Evolutionary conservation across 2,113 vertebrate species (phyloP).

Genomic region (Oceanodroma tethys): DNA sequence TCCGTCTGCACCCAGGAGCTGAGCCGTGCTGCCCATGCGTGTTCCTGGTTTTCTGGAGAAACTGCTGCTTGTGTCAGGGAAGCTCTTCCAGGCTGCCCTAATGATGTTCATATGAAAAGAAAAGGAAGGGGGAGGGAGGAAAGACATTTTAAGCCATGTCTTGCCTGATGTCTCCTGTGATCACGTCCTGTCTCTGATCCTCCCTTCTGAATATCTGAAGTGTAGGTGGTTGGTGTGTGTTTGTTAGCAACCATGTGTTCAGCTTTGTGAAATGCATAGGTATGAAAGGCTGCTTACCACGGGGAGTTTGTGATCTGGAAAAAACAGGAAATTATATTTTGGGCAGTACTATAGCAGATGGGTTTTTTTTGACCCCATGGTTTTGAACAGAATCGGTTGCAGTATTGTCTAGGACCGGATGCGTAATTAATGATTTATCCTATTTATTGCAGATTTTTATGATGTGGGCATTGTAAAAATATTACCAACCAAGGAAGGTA

Average conservation of each 20-base stretch:
- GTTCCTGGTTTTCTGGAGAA: neutral
- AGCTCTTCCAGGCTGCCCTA: neutral
- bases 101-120: neutral
- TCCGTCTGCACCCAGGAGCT: neutral
- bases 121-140: neutral
- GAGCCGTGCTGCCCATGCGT: rapidly evolving
- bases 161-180: neutral
- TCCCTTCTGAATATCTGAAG: neutral
- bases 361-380: neutral
- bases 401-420: neutral
- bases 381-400: neutral
- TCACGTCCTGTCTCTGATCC: neutral
- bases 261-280: neutral
- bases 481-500: neutral
- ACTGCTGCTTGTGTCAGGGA: neutral
- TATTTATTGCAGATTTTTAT: neutral
- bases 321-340: neutral
- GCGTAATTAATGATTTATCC: neutral
- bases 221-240: neutral
- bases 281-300: neutral
- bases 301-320: neutral
- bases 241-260: neutral
- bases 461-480: neutral
- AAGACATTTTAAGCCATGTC: neutral
- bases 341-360: neutral